A percentile compares a stretch with the other conserved stretches of the same genome.
Evolutionary conservation across 64 coral and sea anemone species (phyloP).

Genomic region (Pachyseris speciosa): DNA sequence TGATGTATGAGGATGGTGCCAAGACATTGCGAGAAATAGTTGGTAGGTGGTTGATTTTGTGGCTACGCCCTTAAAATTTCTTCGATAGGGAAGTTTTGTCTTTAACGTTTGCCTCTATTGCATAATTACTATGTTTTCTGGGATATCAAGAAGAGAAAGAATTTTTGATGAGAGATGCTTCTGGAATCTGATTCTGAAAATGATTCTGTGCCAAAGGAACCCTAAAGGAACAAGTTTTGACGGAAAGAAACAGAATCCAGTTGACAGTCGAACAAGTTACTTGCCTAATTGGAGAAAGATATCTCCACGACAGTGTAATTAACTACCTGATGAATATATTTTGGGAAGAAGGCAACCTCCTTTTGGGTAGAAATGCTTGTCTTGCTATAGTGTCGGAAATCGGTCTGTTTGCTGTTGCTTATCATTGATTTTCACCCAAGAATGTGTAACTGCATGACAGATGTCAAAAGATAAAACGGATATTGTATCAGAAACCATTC

Average conservation of each 20-base stretch:
- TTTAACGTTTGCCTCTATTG: neutral
- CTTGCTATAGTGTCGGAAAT: slow-evolving; percentile 29
- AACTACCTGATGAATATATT: slow-evolving; percentile 46
- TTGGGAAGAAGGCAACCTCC: slow-evolving; percentile 19
- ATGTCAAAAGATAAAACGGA: no score
- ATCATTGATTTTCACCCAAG: no score
- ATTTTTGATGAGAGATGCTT: neutral
- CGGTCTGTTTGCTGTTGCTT: no score
- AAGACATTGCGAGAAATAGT: neutral
- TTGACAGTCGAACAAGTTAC: slow-evolving; percentile 18
- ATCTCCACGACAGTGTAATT: slow-evolving; percentile 25
- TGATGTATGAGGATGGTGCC: neutral
- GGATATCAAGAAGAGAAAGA: neutral
- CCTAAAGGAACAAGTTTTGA: neutral
- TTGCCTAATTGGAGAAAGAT: slow-evolving; percentile 28
- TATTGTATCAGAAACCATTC: no score
- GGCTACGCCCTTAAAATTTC: neutral
- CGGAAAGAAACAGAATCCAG: slow-evolving; percentile 21
- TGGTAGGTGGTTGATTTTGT: neutral
- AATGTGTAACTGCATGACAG: no score
- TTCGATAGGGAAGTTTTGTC: neutral
- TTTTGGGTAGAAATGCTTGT: neutral
- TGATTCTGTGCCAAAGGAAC: slow-evolving; percentile 17
- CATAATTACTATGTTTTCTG: slow-evolving; percentile 22
- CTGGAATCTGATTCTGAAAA: neutral